These are phyloP conservation scores for Diogma glabrata DNA, from an alignment of 2,888 invertebrate species.

Conservation along the genomic window DNA sequence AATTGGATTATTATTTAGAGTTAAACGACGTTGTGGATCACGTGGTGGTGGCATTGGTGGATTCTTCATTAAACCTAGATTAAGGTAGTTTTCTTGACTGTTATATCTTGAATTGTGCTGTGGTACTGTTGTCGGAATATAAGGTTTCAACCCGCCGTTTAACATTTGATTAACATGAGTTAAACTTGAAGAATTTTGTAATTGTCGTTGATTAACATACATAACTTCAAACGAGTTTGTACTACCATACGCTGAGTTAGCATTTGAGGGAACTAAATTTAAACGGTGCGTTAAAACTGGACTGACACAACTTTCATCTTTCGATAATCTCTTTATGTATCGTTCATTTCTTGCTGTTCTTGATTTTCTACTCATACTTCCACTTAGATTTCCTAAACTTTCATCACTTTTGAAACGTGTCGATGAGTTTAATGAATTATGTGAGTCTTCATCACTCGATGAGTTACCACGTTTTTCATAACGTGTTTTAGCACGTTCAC, in stretches of 20 bases:
- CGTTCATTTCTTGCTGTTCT: conserved; percentile 68
- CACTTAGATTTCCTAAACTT: conserved; percentile 45
- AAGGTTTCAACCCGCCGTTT: conserved; percentile 4
- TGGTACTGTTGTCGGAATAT: background rate
- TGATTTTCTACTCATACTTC: conserved; percentile 48
- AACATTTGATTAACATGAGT: conserved; percentile 23
- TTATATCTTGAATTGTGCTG: conserved; percentile 6
- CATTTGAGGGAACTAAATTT: conserved; percentile 35
- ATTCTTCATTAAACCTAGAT: conserved; percentile 30
- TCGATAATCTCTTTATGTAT: conserved; percentile 61
- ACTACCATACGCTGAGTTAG: conserved; percentile 14
- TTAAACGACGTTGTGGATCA: conserved; percentile 51
- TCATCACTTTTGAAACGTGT: conserved; percentile 58
- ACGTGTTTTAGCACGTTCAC: conserved; percentile 15
- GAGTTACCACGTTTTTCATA: conserved; percentile 16
- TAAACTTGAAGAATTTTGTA: conserved; percentile 25
- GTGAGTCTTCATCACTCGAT: conserved; percentile 39
- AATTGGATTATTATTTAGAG: conserved; percentile 36
- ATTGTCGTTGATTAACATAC: conserved; percentile 8
- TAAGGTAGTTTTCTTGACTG: conserved; percentile 20
- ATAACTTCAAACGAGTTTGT: background rate
- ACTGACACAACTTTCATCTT: conserved; percentile 48
- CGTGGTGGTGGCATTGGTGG: conserved; percentile 74
- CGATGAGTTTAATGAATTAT: conserved; percentile 52
- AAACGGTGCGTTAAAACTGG: conserved; percentile 34